phyloP scores from a whole-genome alignment of 2,113 vertebrate species.

The Cyprinodon brontotheroides region DNA sequence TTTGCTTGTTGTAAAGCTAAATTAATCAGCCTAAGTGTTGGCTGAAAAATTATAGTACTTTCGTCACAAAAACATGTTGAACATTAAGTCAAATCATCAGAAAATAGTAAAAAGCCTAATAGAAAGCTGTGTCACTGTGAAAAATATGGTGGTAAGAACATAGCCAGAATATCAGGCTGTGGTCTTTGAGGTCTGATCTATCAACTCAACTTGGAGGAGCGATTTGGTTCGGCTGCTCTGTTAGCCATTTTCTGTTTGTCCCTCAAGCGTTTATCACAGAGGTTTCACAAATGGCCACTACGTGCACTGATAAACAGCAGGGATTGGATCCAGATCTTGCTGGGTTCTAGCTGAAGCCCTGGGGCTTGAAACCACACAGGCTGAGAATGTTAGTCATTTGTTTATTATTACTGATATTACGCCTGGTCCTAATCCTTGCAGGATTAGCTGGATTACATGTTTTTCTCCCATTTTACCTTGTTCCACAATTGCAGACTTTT shows the following conservation, averaged over 20 bases:
- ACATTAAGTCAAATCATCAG: constrained; percentile 11
- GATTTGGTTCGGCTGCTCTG: constrained; percentile 38
- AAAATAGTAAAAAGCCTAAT: constrained; percentile 3
- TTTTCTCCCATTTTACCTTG: constrained; percentile 58
- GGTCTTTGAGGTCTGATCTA: constrained; percentile 34
- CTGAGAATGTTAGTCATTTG: constrained; percentile 71
- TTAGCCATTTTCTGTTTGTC: constrained; percentile 45
- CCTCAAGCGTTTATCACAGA: constrained; percentile 58
- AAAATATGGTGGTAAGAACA: constrained; percentile 30
- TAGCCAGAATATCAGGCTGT: constrained; percentile 13
- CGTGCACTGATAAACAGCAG: constrained; percentile 70
- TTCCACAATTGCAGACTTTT: constrained; percentile 42
- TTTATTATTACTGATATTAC: constrained; percentile 70
- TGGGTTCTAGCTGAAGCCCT: constrained; percentile 57
- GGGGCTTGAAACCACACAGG: constrained; percentile 57
- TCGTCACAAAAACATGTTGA: constrained; percentile 5
- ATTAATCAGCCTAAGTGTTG: constrained; percentile 2
- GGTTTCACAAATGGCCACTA: constrained; percentile 63
- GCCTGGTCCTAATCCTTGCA: constrained; percentile 60
- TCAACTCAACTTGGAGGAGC: constrained; percentile 45
- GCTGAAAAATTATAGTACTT: neutral
- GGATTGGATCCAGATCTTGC: constrained; percentile 76
- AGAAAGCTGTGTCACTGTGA: constrained; percentile 26
- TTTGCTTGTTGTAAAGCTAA: neutral
- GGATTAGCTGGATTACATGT: constrained; percentile 60